Percentiles rank a stretch among this genome's conserved stretches.
Evolutionary conservation across 2,888 invertebrate species (phyloP).

Genomic region (Lasioglossum oenotherae): DNA sequence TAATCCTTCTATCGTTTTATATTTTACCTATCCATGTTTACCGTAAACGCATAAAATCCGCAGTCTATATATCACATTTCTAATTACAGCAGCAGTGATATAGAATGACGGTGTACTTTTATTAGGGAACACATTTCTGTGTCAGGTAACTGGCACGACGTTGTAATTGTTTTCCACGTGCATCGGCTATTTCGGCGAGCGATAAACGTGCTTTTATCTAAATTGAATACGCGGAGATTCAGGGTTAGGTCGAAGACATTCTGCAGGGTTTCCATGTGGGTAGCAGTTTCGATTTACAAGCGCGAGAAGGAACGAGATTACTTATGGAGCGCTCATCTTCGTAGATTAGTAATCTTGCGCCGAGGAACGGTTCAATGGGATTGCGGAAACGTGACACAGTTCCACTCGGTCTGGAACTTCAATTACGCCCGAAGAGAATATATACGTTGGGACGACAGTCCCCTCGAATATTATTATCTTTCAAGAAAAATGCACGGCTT

Average conservation of each 20-base stretch:
- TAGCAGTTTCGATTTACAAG: not conserved
- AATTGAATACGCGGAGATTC: not conserved
- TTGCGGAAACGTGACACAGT: constrained; percentile 21
- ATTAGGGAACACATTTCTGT: not conserved
- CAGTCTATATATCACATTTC: too few relatives aligned
- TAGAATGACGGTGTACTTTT: not conserved
- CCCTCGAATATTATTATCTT: not conserved
- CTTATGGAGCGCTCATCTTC: constrained; percentile 11
- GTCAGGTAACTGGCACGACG: not conserved
- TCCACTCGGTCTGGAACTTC: constrained; percentile 2
- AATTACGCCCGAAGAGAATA: not conserved
- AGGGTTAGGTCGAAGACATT: not conserved
- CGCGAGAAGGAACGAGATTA: not conserved
- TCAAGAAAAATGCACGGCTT: not conserved
- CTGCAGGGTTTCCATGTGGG: not conserved
- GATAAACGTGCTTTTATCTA: not conserved
- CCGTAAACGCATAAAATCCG: too few relatives aligned
- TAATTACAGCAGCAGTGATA: not conserved
- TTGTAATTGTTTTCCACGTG: not conserved
- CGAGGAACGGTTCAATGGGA: constrained; percentile 2
- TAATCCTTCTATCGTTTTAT: too few relatives aligned
- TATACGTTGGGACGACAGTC: not conserved
- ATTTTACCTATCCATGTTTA: too few relatives aligned
- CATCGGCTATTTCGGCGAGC: not conserved
- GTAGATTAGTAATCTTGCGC: constrained; percentile 12